Evolutionary conservation across 1,140 invertebrate species (phyloP).

Genomic region (Pararge aegeria): DNA sequence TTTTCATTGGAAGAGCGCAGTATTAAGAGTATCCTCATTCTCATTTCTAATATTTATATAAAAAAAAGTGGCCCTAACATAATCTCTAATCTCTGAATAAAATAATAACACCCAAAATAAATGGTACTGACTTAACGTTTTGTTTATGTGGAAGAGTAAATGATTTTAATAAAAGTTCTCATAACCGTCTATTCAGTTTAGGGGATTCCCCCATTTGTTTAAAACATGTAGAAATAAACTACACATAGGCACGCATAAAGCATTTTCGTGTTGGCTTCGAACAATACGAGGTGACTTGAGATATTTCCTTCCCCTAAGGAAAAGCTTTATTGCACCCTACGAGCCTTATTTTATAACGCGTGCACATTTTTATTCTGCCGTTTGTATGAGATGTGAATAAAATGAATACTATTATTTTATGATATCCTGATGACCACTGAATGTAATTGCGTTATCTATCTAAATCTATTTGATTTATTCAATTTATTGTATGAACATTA

Average conservation of each 20-base stretch:
- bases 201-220: constrained; percentile 1
- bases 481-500: too few species aligned
- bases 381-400: constrained; percentile 14
- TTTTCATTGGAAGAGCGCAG: too few species aligned
- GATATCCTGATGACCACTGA: not conserved
- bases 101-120: too few species aligned
- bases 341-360: constrained; percentile 23
- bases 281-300: constrained; percentile 26
- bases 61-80: too few species aligned
- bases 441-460: not conserved
- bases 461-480: not conserved
- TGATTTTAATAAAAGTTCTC: too few species aligned
- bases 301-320: constrained; percentile 25
- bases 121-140: too few species aligned
- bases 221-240: constrained; percentile 19
- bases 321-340: constrained; percentile 21
- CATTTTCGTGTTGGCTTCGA: constrained; percentile 32
- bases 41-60: too few species aligned
- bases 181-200: not conserved
- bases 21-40: too few species aligned
- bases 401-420: not conserved
- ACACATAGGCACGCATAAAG: constrained; percentile 28
- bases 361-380: constrained; percentile 14
- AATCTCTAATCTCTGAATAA: too few species aligned
- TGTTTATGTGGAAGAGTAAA: too few species aligned